phyloP scores from a whole-genome alignment of 1,140 invertebrate genomes.

The Eueides isabella region DNA sequence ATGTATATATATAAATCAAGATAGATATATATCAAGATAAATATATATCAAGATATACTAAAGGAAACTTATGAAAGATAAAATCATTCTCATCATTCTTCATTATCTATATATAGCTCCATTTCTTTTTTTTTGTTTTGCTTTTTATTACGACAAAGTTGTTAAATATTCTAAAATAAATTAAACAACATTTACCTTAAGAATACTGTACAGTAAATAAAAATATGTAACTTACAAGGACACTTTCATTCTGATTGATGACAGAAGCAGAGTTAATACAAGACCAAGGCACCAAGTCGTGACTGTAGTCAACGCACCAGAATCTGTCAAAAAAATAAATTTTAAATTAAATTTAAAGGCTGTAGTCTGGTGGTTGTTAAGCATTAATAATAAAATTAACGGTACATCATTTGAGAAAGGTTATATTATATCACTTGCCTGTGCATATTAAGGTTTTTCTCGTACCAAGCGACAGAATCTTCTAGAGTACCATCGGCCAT shows the following conservation, averaged over 20 bases:
- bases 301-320: constrained; percentile 99
- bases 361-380: background rate
- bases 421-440: constrained; percentile 50
- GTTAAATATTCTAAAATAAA: too few species aligned
- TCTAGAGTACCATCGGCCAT: constrained; percentile 96
- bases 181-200: background rate
- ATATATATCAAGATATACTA: too few species aligned
- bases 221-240: constrained; percentile 86
- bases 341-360: too few species aligned
- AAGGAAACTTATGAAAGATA: too few species aligned
- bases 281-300: constrained; percentile 97
- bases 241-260: constrained; percentile 97
- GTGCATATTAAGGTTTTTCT: constrained; percentile 96
- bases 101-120: too few species aligned
- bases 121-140: too few species aligned
- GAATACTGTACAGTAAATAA: background rate
- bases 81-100: too few species aligned
- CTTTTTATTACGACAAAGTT: too few species aligned
- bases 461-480: constrained; percentile 95
- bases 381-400: background rate
- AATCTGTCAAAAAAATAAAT: constrained; percentile 84
- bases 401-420: background rate
- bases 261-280: constrained; percentile 97
- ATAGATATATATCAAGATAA: too few species aligned
- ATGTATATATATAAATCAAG: too few species aligned